Evolutionary conservation across 2,113 vertebrate genomes (phyloP).

Genomic region (Hypocryptadius cinnamomeus): DNA sequence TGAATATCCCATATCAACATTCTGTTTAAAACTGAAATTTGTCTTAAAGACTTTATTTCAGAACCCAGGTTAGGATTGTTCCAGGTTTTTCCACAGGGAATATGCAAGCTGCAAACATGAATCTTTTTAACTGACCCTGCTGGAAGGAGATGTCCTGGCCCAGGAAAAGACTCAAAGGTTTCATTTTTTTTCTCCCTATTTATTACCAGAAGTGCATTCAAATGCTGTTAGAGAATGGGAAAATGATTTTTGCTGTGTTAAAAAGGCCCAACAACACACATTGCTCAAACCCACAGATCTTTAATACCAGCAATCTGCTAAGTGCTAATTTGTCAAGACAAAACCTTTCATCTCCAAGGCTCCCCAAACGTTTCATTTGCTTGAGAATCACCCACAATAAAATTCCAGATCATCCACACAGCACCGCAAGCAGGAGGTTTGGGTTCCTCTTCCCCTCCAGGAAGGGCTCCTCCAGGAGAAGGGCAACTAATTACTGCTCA

Average conservation of each 20-base stretch:
- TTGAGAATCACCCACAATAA: not conserved
- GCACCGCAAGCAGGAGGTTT: fast-evolving
- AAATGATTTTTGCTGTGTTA: not conserved
- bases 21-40: not conserved
- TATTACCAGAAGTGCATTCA: not conserved
- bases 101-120: not conserved
- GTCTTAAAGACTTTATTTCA: not conserved
- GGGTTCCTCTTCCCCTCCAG: not conserved
- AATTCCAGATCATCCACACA: not conserved
- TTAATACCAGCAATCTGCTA: not conserved
- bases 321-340: slow-evolving; percentile 37
- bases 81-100: not conserved
- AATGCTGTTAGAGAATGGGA: not conserved
- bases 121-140: not conserved
- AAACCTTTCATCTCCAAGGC: slow-evolving; percentile 14
- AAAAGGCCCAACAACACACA: not conserved
- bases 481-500: not conserved
- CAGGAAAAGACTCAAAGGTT: not conserved
- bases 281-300: not conserved
- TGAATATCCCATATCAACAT: not conserved
- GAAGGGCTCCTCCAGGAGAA: not conserved
- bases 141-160: not conserved
- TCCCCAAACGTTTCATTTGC: slow-evolving; percentile 19
- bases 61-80: not conserved
- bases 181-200: not conserved